phyloP scores from a whole-genome alignment of 2,797 vertebrate genomes.

The Pangasius larnaudii region DNA sequence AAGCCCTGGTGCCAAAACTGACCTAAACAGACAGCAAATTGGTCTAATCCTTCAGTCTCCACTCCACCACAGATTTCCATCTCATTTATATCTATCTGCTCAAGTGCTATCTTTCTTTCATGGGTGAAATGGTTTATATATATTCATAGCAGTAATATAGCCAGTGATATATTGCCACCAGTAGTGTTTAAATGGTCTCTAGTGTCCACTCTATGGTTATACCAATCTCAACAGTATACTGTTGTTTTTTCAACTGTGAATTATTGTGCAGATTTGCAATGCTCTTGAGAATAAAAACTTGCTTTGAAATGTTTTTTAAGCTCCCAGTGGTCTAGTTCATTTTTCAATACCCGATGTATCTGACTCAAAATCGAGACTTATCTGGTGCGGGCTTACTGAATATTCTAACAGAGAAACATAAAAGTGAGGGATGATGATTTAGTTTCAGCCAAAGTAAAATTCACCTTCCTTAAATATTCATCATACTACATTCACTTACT shows the following conservation, averaged over 20 bases:
- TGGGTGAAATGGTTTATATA: conserved; percentile 1
- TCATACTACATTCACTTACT: neutral
- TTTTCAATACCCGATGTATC: neutral
- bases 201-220: neutral
- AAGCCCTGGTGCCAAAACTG: conserved; percentile 33
- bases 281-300: conserved; percentile 17
- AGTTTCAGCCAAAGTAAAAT: conserved; percentile 11
- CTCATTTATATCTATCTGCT: conserved; percentile 48
- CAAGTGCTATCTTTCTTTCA: conserved; percentile 35
- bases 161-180: conserved; percentile 14
- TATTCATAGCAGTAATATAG: neutral
- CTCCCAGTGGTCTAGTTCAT: neutral
- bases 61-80: conserved; percentile 39
- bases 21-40: conserved; percentile 7
- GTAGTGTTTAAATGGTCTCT: conserved; percentile 26
- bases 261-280: conserved; percentile 4
- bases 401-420: neutral
- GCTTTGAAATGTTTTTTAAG: conserved; percentile 16
- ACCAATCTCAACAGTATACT: conserved; percentile 8
- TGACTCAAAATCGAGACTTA: conserved; percentile 3
- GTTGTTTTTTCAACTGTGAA: conserved; percentile 1
- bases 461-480: conserved; percentile 17
- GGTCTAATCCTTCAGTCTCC: conserved; percentile 44
- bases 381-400: conserved; percentile 1
- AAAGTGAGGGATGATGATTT: conserved; percentile 2